phyloP scores from a whole-genome alignment of 2,797 vertebrate genomes.

The Remorina albescens region DNA sequence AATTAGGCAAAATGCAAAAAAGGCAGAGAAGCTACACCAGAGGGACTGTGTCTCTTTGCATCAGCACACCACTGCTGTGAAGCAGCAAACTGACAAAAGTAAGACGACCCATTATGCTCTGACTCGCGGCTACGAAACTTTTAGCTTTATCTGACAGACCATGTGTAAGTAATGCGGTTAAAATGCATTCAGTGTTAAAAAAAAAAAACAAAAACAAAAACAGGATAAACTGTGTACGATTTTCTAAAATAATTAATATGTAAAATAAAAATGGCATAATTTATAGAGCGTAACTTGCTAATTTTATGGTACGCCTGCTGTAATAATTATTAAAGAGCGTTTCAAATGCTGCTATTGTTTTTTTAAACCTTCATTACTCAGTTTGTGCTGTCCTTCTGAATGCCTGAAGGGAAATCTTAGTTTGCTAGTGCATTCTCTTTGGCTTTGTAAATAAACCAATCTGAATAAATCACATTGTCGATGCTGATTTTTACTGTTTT shows the following conservation, averaged over 20 bases:
- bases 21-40: slow-evolving; percentile 21
- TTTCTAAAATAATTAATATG: not conserved
- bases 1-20: slow-evolving; percentile 45
- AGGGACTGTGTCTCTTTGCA: slow-evolving; percentile 22
- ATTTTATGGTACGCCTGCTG: not conserved
- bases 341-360: not conserved
- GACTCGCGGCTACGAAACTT: slow-evolving; percentile 15
- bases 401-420: not conserved
- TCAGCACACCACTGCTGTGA: slow-evolving; percentile 11
- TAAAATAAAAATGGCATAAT: not conserved
- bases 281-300: not conserved
- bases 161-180: slow-evolving; percentile 7
- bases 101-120: slow-evolving; percentile 16
- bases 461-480: not conserved
- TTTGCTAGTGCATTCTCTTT: not conserved
- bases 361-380: not conserved
- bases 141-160: not conserved
- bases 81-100: not conserved
- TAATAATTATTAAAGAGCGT: slow-evolving; percentile 24
- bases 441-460: not conserved
- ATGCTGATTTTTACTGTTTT: not conserved
- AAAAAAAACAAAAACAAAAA: too few species aligned
- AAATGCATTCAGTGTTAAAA: not conserved
- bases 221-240: not conserved
- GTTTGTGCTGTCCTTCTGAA: not conserved